Evolutionary conservation across 2,113 vertebrate species (phyloP).

Genomic region (Electrona antarctica): DNA sequence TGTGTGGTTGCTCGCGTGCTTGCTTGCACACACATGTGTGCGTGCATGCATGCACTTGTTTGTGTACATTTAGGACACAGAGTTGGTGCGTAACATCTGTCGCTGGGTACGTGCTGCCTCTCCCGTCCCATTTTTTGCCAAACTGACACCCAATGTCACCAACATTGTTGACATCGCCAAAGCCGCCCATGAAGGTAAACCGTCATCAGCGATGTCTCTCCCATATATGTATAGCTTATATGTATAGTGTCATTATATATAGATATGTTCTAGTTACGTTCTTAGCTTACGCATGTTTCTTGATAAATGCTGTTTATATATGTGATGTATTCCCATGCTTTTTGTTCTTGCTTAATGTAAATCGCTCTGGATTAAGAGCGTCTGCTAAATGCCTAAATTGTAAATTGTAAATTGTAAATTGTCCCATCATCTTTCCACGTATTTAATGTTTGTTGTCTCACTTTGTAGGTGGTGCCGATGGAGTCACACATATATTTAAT

Average conservation of each 20-base stretch:
- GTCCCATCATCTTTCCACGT: not conserved
- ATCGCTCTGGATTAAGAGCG: too few relatives aligned
- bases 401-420: not conserved
- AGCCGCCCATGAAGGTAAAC: conserved; percentile 88
- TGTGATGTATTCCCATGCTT: too few relatives aligned
- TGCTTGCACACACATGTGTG: not conserved
- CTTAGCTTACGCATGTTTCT: too few relatives aligned
- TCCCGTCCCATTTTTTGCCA: conserved; percentile 94
- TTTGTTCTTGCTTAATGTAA: too few relatives aligned
- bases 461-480: conserved; percentile 86
- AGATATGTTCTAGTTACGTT: too few relatives aligned
- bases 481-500: conserved; percentile 79
- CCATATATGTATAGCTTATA: not conserved
- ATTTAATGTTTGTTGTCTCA: conserved; percentile 6
- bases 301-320: too few relatives aligned
- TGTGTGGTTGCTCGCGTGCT: not conserved
- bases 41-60: not conserved
- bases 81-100: conserved; percentile 93
- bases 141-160: conserved; percentile 95
- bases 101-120: conserved; percentile 92
- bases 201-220: conserved; percentile 28
- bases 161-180: conserved; percentile 89
- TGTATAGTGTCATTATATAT: too few relatives aligned
- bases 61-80: conserved; percentile 85
- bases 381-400: not conserved